A percentile compares a stretch with the other conserved stretches of the same genome.
phyloP scores from a whole-genome alignment of 2,797 vertebrate species.

The Catostomus latipinnis region DNA sequence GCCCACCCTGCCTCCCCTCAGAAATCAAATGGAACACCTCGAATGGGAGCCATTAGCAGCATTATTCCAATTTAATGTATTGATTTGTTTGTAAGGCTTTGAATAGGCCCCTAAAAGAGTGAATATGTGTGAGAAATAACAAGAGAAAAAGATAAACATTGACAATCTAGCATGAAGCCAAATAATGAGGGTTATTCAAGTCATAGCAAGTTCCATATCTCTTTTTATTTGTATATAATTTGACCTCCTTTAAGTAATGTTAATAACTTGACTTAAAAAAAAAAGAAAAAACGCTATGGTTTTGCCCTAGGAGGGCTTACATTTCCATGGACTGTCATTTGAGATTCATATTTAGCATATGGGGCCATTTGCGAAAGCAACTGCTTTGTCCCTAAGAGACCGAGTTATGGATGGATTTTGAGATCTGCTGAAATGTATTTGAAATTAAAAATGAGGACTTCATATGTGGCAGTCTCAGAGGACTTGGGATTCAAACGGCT shows the following conservation, averaged over 20 bases:
- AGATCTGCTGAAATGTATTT: constrained; percentile 61
- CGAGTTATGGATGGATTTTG: constrained; percentile 59
- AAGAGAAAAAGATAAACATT: constrained; percentile 37
- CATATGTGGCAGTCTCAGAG: constrained; percentile 55
- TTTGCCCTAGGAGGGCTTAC: constrained; percentile 24
- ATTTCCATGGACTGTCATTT: constrained; percentile 50
- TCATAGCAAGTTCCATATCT: constrained; percentile 12
- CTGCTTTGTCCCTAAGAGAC: constrained; percentile 58
- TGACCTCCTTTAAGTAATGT: constrained; percentile 38
- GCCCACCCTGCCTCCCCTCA: constrained; percentile 35
- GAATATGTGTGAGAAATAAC: constrained; percentile 8
- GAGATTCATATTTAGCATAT: constrained; percentile 61
- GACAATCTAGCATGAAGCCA: constrained; percentile 41
- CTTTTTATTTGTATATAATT: constrained; percentile 36
- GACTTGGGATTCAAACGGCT: constrained; percentile 55
- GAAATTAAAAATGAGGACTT: constrained; percentile 60
- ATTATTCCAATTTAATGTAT: constrained; percentile 62
- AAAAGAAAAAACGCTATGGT: constrained; percentile 17
- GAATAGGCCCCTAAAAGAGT: constrained; percentile 49
- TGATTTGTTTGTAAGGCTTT: constrained; percentile 62
- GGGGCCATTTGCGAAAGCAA: constrained; percentile 49
- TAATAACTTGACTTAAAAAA: constrained; percentile 53
- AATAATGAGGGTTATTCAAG: constrained; percentile 41
- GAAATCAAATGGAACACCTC: constrained; percentile 54
- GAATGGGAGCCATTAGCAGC: constrained; percentile 58